Percentiles rank a stretch among this genome's conserved stretches.
These are phyloP conservation scores for Xanthorhoe spadicearia DNA, from an alignment of 2,888 invertebrate genomes.

Conservation along the genomic window DNA sequence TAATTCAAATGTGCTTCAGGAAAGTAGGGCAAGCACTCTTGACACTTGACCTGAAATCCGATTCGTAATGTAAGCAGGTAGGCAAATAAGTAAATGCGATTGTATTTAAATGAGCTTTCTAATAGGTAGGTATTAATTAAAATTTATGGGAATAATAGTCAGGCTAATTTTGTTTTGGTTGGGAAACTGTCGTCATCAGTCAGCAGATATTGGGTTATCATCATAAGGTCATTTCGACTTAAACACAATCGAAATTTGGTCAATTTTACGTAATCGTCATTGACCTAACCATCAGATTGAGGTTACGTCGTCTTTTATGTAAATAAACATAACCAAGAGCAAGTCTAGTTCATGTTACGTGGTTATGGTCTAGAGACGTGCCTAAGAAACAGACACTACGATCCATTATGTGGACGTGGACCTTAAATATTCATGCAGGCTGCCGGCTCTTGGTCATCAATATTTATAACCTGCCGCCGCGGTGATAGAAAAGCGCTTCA, in stretches of 20 bases:
- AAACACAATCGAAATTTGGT: conserved; percentile 13
- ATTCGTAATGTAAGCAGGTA: conserved; percentile 36
- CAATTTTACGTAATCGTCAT: conserved; percentile 24
- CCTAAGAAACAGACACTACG: conserved; percentile 57
- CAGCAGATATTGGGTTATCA: conserved; percentile 18
- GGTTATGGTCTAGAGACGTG: conserved; percentile 46
- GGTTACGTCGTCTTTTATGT: conserved; percentile 33
- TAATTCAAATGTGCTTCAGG: conserved; percentile 34
- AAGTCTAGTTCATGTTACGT: conserved; percentile 45
- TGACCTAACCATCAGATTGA: conserved; percentile 19
- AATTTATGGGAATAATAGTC: conserved; percentile 11
- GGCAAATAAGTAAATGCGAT: conserved; percentile 33
- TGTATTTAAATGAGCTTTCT: conserved; percentile 25
- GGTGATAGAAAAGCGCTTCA: conserved; percentile 64
- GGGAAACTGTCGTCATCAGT: conserved; percentile 7
- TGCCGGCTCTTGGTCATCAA: conserved; percentile 64
- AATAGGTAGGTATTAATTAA: conserved; percentile 17
- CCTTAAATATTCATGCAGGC: conserved; percentile 70
- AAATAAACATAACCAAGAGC: conserved; percentile 26
- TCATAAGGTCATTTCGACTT: conserved; percentile 4
- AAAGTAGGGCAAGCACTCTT: conserved; percentile 38
- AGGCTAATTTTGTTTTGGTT: conserved; percentile 14
- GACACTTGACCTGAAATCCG: conserved; percentile 42
- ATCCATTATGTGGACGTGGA: conserved; percentile 59
- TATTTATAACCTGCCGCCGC: conserved; percentile 66